These are phyloP conservation scores for Pholis gunnellus DNA, from an alignment of 2,113 vertebrate genomes.

Conservation along the genomic window DNA sequence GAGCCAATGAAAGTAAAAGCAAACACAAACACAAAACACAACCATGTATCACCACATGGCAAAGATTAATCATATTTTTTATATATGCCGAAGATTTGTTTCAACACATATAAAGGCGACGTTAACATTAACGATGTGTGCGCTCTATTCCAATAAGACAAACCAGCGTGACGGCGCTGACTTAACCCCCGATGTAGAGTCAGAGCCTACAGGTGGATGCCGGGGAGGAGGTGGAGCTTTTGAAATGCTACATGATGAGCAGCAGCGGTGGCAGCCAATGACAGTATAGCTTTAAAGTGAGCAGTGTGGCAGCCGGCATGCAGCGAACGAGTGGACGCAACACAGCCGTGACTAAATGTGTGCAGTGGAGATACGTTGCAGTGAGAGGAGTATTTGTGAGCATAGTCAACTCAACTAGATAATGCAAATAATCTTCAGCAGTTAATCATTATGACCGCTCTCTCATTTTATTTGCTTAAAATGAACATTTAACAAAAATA, in stretches of 20 bases:
- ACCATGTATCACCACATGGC: not conserved
- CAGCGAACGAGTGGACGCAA: not conserved
- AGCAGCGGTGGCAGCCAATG: not conserved
- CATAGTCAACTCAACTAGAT: not conserved
- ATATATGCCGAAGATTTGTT: not conserved
- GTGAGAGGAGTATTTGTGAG: not conserved
- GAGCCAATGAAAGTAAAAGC: constrained; percentile 2
- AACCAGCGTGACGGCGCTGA: not conserved
- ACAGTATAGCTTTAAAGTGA: not conserved
- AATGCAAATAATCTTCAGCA: constrained; percentile 25
- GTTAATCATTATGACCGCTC: constrained; percentile 6
- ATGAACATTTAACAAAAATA: constrained; percentile 44
- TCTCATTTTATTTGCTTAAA: constrained; percentile 61
- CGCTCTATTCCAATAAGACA: not conserved
- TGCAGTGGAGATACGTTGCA: not conserved
- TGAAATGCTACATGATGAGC: not conserved
- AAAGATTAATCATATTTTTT: too few relatives aligned
- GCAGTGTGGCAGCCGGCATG: not conserved
- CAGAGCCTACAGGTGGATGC: constrained; percentile 16
- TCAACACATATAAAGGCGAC: not conserved
- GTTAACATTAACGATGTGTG: not conserved
- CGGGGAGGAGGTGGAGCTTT: constrained; percentile 20
- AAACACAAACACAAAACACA: not conserved
- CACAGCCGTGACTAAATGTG: not conserved
- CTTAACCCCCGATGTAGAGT: not conserved